Conservation (phyloP, 2,797 vertebrate genomes). For the Chromobotia macracanthus region DNA sequence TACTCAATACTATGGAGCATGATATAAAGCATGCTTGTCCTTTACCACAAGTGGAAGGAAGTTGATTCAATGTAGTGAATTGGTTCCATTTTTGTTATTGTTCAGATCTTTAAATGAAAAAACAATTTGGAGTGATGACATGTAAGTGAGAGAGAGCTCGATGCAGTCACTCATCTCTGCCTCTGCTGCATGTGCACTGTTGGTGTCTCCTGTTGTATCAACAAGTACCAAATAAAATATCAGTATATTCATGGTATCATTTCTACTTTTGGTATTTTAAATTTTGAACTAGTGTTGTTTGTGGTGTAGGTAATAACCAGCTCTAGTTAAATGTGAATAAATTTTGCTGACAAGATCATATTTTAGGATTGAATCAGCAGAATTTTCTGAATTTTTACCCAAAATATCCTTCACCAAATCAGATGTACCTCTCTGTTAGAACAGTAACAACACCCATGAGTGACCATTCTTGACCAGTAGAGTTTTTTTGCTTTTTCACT, state of each 20-base stretch:
- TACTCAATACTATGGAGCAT: neutral
- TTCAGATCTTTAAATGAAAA: neutral
- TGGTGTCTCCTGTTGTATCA: too few species aligned
- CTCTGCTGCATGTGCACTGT: too few species aligned
- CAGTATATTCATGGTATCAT: too few species aligned
- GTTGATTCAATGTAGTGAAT: too few species aligned
- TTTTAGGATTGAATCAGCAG: slow-evolving; percentile 26
- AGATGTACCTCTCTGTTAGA: slow-evolving; percentile 4
- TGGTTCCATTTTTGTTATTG: neutral
- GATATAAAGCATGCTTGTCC: neutral
- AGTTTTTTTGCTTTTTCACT: slow-evolving; percentile 50
- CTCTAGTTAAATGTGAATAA: neutral
- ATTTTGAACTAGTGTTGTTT: too few species aligned
- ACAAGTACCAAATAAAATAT: too few species aligned
- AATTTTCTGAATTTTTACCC: neutral
- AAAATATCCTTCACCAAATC: slow-evolving; percentile 4
- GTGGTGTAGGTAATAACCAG: neutral
- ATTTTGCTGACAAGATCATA: slow-evolving; percentile 11
- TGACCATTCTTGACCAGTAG: neutral
- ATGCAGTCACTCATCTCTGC: too few species aligned
- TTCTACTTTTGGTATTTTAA: too few species aligned
- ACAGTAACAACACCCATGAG: slow-evolving; percentile 24
- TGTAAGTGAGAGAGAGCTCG: too few species aligned
- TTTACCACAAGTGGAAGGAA: neutral
- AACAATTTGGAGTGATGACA: too few species aligned